A percentile compares a stretch with the other conserved stretches of the same genome.
Conservation (phyloP, 2,113 vertebrate genomes). For the Chiloscyllium plagiosum region DNA sequence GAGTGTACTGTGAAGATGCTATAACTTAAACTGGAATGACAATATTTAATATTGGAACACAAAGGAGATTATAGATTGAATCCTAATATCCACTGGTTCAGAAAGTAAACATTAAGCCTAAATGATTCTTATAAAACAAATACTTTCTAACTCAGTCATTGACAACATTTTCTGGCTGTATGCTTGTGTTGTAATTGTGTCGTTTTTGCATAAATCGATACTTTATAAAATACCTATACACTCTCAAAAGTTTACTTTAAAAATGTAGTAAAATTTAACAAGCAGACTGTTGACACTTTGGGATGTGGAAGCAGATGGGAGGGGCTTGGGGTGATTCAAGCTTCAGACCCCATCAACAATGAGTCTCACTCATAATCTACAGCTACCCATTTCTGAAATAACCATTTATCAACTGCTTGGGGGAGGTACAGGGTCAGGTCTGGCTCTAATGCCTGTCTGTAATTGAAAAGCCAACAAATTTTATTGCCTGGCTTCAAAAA, state of each 20-base stretch:
- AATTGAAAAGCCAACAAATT: background rate
- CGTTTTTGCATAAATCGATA: background rate
- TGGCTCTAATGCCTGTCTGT: background rate
- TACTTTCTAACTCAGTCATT: background rate
- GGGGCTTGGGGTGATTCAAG: background rate
- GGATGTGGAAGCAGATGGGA: background rate
- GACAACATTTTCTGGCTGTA: background rate
- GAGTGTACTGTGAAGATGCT: background rate
- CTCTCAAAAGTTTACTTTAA: background rate
- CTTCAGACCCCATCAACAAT: background rate
- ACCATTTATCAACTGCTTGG: background rate
- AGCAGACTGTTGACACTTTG: background rate
- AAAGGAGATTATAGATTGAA: background rate
- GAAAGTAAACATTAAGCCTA: background rate
- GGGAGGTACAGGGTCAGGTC: background rate
- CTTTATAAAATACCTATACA: background rate
- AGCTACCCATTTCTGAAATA: background rate
- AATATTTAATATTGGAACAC: background rate
- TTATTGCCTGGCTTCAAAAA: background rate
- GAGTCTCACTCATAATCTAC: background rate
- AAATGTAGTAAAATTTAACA: background rate
- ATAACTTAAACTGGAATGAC: background rate
- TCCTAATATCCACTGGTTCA: background rate
- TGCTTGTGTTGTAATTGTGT: background rate
- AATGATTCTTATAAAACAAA: background rate